phyloP scores from a whole-genome alignment of 2,113 vertebrate species.

The Myanophis thanlyinensis region DNA sequence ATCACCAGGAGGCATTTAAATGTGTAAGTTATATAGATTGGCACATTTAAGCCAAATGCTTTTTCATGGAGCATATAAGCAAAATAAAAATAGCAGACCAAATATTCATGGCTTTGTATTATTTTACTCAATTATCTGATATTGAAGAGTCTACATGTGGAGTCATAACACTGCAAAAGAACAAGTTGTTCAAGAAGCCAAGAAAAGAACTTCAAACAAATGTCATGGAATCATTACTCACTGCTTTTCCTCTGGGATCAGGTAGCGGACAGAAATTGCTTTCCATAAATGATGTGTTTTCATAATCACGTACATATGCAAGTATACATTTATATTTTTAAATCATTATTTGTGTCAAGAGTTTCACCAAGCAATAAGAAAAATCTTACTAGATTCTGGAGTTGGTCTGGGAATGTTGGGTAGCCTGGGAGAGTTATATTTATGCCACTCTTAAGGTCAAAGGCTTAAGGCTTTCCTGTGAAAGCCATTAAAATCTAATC shows the following conservation, averaged over 20 bases:
- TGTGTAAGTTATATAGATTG: constrained; percentile 7
- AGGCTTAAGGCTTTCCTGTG: not conserved
- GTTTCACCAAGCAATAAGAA: not conserved
- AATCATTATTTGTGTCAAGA: not conserved
- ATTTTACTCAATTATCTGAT: constrained; percentile 38
- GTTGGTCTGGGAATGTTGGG: not conserved
- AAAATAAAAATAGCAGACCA: constrained; percentile 24
- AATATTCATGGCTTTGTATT: constrained; percentile 38
- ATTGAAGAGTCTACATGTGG: constrained; percentile 35
- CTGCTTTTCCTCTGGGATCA: not conserved
- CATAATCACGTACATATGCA: not conserved
- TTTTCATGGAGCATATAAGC: constrained; percentile 28
- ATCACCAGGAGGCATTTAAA: constrained; percentile 21
- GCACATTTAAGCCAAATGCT: constrained; percentile 16
- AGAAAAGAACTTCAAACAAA: not conserved
- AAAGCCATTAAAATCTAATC: not conserved
- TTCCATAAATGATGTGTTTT: not conserved
- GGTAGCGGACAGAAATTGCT: not conserved
- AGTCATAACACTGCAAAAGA: not conserved
- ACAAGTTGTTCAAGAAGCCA: not conserved
- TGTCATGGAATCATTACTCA: not conserved
- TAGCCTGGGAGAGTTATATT: not conserved
- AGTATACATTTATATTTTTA: not conserved
- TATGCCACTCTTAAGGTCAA: not conserved
- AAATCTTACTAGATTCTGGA: not conserved